A percentile compares a stretch with the other conserved stretches of the same genome.
Conservation (phyloP, 2,797 vertebrate genomes). For the Echeneis naucrates region DNA sequence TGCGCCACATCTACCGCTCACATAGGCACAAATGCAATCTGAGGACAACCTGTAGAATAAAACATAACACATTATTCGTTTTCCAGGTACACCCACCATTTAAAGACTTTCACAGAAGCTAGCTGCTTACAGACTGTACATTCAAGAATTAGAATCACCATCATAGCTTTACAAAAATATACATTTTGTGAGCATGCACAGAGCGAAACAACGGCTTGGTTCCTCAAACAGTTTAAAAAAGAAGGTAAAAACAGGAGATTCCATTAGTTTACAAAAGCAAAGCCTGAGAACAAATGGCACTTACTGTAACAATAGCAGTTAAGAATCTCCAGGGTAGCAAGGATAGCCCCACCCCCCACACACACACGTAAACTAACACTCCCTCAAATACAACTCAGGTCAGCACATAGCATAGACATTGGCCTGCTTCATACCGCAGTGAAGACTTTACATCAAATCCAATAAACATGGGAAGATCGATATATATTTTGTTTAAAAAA, state of each 20-base stretch:
- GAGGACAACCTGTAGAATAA: conserved; percentile 27
- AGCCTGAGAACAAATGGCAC: conserved; percentile 71
- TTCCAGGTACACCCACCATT: conserved; percentile 26
- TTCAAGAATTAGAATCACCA: conserved; percentile 53
- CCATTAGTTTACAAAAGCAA: conserved; percentile 67
- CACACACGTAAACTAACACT: conserved; percentile 45
- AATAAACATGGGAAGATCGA: not conserved
- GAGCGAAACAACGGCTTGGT: conserved; percentile 37
- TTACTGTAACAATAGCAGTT: conserved; percentile 56
- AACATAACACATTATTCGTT: not conserved
- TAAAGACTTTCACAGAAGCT: conserved; percentile 40
- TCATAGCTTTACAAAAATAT: conserved; percentile 80
- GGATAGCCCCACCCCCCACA: conserved; percentile 32
- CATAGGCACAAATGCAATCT: conserved; percentile 44
- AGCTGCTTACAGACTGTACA: conserved; percentile 52
- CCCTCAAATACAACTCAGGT: conserved; percentile 17
- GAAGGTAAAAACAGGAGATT: conserved; percentile 56
- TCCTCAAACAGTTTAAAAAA: conserved; percentile 51
- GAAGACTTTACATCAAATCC: conserved; percentile 7
- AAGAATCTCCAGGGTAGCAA: conserved; percentile 59
- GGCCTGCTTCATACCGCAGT: conserved; percentile 20
- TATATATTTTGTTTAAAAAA: not conserved
- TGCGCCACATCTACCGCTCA: conserved; percentile 34
- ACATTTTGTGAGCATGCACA: conserved; percentile 70
- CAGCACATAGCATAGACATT: conserved; percentile 8